These are phyloP conservation scores for Leptopilina drosophilae DNA, from an alignment of 2,888 invertebrate genomes.

Conservation along the genomic window DNA sequence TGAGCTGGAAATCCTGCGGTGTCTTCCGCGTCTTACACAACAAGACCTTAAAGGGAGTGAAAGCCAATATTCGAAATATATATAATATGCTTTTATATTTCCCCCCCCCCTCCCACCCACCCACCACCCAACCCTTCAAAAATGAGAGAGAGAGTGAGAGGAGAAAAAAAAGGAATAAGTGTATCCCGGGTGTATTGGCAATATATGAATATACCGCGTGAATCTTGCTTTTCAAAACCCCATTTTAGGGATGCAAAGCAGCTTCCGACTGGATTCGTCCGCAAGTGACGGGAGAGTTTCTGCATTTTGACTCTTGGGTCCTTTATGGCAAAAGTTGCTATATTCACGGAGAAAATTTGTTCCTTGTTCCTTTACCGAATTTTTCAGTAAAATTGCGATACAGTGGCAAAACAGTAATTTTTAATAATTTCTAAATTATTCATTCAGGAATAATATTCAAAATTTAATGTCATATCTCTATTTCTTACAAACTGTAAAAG, in stretches of 20 bases:
- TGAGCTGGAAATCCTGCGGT: constrained; percentile 60
- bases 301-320: constrained; percentile 2
- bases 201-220: constrained; percentile 50
- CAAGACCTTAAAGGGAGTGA: constrained; percentile 54
- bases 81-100: constrained; percentile 68
- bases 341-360: too few relatives aligned
- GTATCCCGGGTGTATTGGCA: constrained; percentile 59
- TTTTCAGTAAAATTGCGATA: too few relatives aligned
- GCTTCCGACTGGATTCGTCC: constrained; percentile 30
- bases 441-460: too few relatives aligned
- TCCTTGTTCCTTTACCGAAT: too few relatives aligned
- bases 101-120: background rate
- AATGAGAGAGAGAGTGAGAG: background rate
- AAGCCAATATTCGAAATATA: constrained; percentile 71
- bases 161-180: constrained; percentile 25
- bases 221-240: constrained; percentile 35
- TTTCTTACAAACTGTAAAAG: too few relatives aligned
- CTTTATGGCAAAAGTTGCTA: background rate
- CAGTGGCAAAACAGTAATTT: too few relatives aligned
- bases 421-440: too few relatives aligned
- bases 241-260: constrained; percentile 36
- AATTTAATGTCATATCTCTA: too few relatives aligned
- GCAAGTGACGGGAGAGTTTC: constrained; percentile 18
- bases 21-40: constrained; percentile 48
- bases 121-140: too few relatives aligned